These are phyloP conservation scores for Morpho helenor DNA, from an alignment of 2,888 invertebrate genomes.

Conservation along the genomic window DNA sequence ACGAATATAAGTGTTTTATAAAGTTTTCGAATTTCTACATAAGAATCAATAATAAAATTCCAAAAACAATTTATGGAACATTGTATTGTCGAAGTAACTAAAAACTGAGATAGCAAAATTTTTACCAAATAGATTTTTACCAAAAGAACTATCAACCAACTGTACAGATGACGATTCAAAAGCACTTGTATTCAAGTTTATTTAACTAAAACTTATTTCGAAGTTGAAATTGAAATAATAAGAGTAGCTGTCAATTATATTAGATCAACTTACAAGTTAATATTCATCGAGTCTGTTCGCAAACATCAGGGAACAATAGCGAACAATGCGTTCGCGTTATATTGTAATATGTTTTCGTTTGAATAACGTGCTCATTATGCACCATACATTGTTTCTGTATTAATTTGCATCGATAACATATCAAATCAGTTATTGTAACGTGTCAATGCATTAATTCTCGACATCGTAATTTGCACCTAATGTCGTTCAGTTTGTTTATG, in stretches of 20 bases:
- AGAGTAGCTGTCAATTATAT: conserved; percentile 20
- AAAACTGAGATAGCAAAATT: too few relatives aligned
- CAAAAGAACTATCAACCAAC: too few relatives aligned
- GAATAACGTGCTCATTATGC: conserved; percentile 27
- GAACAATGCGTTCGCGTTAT: conserved; percentile 17
- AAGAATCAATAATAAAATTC: too few relatives aligned
- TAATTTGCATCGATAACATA: conserved; percentile 29
- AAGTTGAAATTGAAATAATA: neutral
- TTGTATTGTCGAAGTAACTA: too few relatives aligned
- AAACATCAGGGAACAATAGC: conserved; percentile 28
- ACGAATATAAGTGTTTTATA: too few relatives aligned
- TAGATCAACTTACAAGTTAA: conserved; percentile 28
- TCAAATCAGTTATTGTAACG: conserved; percentile 32
- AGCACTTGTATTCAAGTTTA: too few relatives aligned
- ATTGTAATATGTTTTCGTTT: conserved; percentile 24
- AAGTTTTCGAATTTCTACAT: too few relatives aligned
- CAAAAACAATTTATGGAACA: too few relatives aligned
- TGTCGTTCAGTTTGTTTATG: neutral
- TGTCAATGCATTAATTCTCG: conserved; percentile 17
- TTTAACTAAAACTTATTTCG: too few relatives aligned
- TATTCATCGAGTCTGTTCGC: conserved; percentile 28
- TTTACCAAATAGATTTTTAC: too few relatives aligned
- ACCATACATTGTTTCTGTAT: conserved; percentile 24
- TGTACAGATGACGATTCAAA: too few relatives aligned
- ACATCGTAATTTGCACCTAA: conserved; percentile 18